phyloP scores from a whole-genome alignment of 1,140 invertebrate species.

The Drosophila leontia region DNA sequence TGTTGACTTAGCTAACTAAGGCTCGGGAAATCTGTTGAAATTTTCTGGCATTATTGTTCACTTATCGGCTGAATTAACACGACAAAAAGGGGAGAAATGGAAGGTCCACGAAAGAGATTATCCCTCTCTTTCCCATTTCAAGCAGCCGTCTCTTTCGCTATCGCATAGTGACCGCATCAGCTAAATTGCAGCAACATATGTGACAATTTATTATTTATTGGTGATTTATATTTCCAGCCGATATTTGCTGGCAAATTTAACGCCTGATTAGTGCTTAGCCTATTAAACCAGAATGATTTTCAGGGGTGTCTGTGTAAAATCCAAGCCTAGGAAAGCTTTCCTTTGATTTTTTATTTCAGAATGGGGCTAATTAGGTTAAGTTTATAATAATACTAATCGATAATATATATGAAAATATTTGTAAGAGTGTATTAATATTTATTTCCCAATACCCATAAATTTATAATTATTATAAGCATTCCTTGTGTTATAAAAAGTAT shows the following conservation, averaged over 20 bases:
- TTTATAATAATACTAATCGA: neutral
- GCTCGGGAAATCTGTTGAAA: constrained; percentile 57
- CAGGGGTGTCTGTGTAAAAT: neutral
- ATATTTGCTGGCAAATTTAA: constrained; percentile 59
- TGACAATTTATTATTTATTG: constrained; percentile 71
- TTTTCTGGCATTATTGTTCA: constrained; percentile 77
- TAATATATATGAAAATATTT: neutral
- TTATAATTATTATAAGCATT: constrained; percentile 2
- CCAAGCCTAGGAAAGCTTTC: too few species aligned
- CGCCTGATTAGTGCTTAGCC: constrained; percentile 54
- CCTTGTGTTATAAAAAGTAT: neutral
- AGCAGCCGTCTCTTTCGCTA: constrained; percentile 10
- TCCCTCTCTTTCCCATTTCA: constrained; percentile 11
- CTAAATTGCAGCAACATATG: constrained; percentile 78
- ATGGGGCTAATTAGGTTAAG: neutral
- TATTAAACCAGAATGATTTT: constrained; percentile 35
- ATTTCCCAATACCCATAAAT: neutral
- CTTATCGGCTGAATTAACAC: constrained; percentile 80
- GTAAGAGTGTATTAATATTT: neutral
- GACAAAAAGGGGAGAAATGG: constrained; percentile 43
- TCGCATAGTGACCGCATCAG: constrained; percentile 52
- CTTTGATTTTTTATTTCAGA: neutral
- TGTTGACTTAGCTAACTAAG: constrained; percentile 67
- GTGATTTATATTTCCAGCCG: constrained; percentile 45
- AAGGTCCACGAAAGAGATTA: constrained; percentile 13